Percentiles rank a stretch among this genome's conserved stretches.
Evolutionary conservation across 2,797 vertebrate genomes (phyloP).

Genomic region (Parauchenoglanis ngamensis): DNA sequence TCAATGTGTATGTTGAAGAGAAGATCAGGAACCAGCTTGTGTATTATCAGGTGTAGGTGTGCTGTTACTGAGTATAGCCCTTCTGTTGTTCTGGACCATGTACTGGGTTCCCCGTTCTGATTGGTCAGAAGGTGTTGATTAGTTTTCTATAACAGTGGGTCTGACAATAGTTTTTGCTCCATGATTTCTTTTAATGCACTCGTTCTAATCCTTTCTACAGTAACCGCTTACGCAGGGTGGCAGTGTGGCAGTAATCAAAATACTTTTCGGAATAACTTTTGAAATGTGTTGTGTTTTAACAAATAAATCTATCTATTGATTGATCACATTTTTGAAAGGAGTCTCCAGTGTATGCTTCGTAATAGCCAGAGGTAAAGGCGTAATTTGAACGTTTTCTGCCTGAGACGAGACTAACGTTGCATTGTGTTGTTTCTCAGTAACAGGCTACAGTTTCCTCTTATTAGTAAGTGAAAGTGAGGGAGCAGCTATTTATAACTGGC

Average conservation of each 20-base stretch:
- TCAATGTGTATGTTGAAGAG: constrained; percentile 1
- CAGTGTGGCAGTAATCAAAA: neutral
- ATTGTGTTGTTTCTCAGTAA: neutral
- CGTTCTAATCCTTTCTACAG: neutral
- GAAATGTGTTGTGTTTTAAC: neutral
- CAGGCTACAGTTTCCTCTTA: neutral
- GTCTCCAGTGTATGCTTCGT: no score
- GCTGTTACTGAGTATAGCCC: neutral
- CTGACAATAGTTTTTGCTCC: neutral
- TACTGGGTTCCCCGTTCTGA: neutral
- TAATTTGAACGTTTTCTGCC: neutral
- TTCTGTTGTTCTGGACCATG: neutral
- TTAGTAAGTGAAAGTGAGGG: neutral
- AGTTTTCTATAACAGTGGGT: neutral
- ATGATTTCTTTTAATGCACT: neutral
- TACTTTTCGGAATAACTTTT: no score
- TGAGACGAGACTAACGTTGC: neutral
- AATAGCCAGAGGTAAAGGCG: neutral
- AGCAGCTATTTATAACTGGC: neutral
- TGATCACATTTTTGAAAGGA: neutral
- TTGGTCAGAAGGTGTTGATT: neutral
- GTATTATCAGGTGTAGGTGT: neutral
- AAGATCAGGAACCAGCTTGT: neutral
- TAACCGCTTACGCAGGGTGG: neutral
- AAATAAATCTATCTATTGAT: no score